Evolutionary conservation across 2,888 invertebrate species (phyloP).

Genomic region (Thera obeliscata): DNA sequence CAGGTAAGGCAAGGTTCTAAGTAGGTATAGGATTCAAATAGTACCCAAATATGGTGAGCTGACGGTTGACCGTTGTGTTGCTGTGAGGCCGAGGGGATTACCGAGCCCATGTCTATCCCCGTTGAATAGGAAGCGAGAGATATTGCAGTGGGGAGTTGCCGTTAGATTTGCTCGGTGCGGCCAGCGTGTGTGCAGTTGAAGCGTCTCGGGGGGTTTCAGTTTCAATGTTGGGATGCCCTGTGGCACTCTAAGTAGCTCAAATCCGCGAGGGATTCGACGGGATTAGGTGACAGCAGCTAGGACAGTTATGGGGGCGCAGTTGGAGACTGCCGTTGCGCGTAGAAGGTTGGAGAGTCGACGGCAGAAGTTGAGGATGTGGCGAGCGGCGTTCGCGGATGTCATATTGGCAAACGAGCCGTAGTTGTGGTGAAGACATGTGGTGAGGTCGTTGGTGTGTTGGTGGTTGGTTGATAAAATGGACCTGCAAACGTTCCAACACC

Average conservation of each 20-base stretch:
- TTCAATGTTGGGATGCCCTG: constrained; percentile 57
- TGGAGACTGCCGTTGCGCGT: constrained; percentile 75
- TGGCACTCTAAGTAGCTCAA: constrained; percentile 32
- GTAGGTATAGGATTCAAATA: constrained; percentile 77
- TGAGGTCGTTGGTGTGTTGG: constrained; percentile 84
- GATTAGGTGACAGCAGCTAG: constrained; percentile 78
- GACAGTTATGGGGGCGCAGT: constrained; percentile 69
- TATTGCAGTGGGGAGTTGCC: constrained; percentile 66
- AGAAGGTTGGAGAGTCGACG: constrained; percentile 76
- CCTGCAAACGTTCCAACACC: constrained; percentile 85
- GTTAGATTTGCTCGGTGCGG: constrained; percentile 50
- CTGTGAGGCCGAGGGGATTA: constrained; percentile 77
- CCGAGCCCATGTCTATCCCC: constrained; percentile 69
- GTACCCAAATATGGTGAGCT: constrained; percentile 82
- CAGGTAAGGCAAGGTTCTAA: constrained; percentile 77
- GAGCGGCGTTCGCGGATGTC: constrained; percentile 78
- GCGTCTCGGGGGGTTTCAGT: constrained; percentile 63
- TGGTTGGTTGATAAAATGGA: constrained; percentile 84
- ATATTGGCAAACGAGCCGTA: constrained; percentile 78
- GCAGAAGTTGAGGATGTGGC: constrained; percentile 72
- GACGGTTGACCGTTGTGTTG: constrained; percentile 75
- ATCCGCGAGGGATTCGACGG: constrained; percentile 42
- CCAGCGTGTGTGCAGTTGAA: constrained; percentile 50
- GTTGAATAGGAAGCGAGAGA: constrained; percentile 70
- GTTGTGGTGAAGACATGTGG: constrained; percentile 83